phyloP scores from a whole-genome alignment of 2,797 vertebrate species.

The Champsocephalus esox region DNA sequence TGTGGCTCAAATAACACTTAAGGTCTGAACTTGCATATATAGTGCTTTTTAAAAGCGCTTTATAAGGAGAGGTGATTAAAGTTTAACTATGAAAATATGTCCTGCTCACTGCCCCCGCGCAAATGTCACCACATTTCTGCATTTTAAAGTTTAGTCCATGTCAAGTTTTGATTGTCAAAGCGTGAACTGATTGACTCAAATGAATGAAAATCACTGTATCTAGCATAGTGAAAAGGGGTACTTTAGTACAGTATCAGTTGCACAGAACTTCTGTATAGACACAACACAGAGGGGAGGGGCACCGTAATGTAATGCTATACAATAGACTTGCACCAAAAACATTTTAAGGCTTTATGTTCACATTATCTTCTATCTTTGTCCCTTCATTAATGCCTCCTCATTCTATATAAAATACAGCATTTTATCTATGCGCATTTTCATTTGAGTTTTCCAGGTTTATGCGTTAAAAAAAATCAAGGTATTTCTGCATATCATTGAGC shows the following conservation, averaged over 20 bases:
- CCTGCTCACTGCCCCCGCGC: constrained; percentile 2
- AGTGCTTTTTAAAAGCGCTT: constrained; percentile 36
- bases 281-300: not conserved
- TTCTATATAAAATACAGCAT: not conserved
- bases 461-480: constrained; percentile 1
- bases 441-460: not conserved
- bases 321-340: not conserved
- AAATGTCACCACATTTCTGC: constrained; percentile 5
- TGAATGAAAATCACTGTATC: not conserved
- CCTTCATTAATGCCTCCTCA: not conserved
- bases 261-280: not conserved
- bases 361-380: not conserved
- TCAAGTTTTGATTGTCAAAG: constrained; percentile 1
- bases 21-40: constrained; percentile 26
- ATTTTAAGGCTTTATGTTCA: not conserved
- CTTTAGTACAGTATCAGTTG: not conserved
- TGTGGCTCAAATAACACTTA: constrained; percentile 14
- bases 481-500: constrained; percentile 15
- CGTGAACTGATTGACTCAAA: not conserved
- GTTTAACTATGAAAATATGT: constrained; percentile 32
- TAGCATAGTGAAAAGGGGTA: not conserved
- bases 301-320: not conserved
- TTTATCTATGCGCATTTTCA: not conserved
- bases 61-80: constrained; percentile 23
- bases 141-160: constrained; percentile 13